phyloP scores from a whole-genome alignment of 2,888 invertebrate species.

The Anthophora plumipes region DNA sequence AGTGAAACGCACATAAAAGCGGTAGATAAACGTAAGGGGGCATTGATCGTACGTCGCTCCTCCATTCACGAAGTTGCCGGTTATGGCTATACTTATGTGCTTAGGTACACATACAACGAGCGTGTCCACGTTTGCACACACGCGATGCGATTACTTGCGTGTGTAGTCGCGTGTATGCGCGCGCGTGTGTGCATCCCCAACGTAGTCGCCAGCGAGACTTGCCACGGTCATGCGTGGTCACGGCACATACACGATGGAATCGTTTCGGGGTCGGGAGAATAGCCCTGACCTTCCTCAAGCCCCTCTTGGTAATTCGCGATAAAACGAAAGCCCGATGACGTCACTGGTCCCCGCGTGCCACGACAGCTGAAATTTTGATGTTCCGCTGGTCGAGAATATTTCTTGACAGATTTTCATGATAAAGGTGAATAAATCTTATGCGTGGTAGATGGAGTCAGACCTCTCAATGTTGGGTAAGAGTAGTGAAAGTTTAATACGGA shows the following conservation, averaged over 20 bases:
- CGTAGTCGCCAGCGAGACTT: conserved; percentile 62
- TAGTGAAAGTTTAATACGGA: too few species aligned
- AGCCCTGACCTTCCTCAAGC: conserved; percentile 81
- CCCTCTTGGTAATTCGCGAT: conserved; percentile 70
- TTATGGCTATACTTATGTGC: conserved; percentile 76
- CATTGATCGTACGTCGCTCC: conserved; percentile 77
- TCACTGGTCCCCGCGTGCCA: conserved; percentile 63
- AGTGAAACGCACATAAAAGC: conserved; percentile 69
- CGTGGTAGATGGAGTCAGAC: too few species aligned
- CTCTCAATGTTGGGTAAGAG: too few species aligned
- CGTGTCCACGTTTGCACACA: conserved; percentile 51
- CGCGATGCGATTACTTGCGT: conserved; percentile 39
- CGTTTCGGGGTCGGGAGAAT: conserved; percentile 70
- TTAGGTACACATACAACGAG: conserved; percentile 68
- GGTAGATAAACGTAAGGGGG: conserved; percentile 75
- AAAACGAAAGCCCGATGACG: conserved; percentile 72
- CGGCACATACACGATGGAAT: conserved; percentile 67
- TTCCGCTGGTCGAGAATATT: too few species aligned
- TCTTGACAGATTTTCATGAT: background rate
- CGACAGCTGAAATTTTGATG: conserved; percentile 1
- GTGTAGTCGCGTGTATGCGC: conserved; percentile 9
- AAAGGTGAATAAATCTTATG: too few species aligned
- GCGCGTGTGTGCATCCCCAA: conserved; percentile 51
- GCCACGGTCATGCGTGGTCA: conserved; percentile 72
- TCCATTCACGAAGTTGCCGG: conserved; percentile 76